A percentile compares a stretch with the other conserved stretches of the same genome.
phyloP scores from a whole-genome alignment of 2,888 invertebrate species.

The Dolichopus griseipennis region DNA sequence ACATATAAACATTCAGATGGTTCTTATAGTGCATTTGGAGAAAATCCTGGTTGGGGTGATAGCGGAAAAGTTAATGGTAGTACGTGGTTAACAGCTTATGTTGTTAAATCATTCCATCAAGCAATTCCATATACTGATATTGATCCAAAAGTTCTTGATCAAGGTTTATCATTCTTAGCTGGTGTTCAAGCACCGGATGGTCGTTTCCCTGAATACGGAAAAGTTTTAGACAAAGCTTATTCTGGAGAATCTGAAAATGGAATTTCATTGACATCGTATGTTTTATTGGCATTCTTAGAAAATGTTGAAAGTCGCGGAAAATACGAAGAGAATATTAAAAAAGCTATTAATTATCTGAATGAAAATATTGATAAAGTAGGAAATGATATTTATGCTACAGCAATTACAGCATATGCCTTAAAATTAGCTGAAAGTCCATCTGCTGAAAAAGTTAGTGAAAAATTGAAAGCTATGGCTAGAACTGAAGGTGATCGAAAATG shows the following conservation, averaged over 20 bases:
- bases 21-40: constrained; percentile 75
- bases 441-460: constrained; percentile 54
- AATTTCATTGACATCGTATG: constrained; percentile 71
- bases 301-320: constrained; percentile 37
- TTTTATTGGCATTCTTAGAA: constrained; percentile 65
- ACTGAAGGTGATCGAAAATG: constrained; percentile 57
- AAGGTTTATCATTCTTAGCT: constrained; percentile 63
- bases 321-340: constrained; percentile 61
- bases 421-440: constrained; percentile 65
- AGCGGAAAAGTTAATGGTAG: constrained; percentile 47
- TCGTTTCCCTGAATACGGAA: constrained; percentile 72
- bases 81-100: constrained; percentile 78
- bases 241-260: constrained; percentile 58
- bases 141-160: constrained; percentile 56
- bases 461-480: constrained; percentile 46
- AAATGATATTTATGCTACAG: constrained; percentile 63
- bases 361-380: constrained; percentile 55
- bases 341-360: constrained; percentile 67
- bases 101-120: constrained; percentile 66
- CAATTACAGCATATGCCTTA: constrained; percentile 67
- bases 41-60: constrained; percentile 43
- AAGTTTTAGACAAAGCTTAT: constrained; percentile 52
- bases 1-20: constrained; percentile 66
- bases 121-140: constrained; percentile 62
- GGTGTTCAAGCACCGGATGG: constrained; percentile 62